phyloP scores from a whole-genome alignment of 2,113 vertebrate species.

The Ornithorhynchus anatinus region DNA sequence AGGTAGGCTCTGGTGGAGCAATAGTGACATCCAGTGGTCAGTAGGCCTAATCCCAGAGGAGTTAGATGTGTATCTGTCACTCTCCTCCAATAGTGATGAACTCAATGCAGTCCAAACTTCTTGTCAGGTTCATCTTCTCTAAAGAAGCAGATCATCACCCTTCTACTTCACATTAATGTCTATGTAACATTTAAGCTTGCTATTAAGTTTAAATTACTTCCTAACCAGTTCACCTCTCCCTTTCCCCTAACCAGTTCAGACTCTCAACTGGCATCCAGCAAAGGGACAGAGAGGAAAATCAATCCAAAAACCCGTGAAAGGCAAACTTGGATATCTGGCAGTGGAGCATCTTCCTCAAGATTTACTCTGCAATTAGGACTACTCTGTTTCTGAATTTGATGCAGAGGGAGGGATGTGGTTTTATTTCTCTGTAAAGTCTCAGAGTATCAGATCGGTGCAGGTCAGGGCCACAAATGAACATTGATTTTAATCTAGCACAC shows the following conservation, averaged over 20 bases:
- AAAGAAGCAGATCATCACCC: too few relatives aligned
- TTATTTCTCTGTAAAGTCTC: neutral
- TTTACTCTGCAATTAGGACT: neutral
- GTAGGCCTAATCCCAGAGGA: neutral
- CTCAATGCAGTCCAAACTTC: neutral
- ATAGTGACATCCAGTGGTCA: constrained; percentile 56
- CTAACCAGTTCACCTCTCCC: too few relatives aligned
- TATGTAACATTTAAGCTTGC: too few relatives aligned
- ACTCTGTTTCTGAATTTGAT: neutral
- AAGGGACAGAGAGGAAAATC: too few relatives aligned
- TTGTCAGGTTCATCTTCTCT: neutral
- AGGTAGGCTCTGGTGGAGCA: constrained; percentile 29
- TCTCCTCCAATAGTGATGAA: rapidly evolving
- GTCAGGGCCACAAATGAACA: neutral
- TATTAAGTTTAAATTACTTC: too few relatives aligned
- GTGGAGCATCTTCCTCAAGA: too few relatives aligned
- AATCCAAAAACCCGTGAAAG: too few relatives aligned
- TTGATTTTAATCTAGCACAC: neutral
- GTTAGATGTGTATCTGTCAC: neutral
- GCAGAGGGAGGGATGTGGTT: neutral
- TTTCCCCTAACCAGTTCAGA: too few relatives aligned
- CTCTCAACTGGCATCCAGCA: too few relatives aligned
- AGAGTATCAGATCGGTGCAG: neutral
- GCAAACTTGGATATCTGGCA: too few relatives aligned
- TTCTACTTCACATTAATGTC: too few relatives aligned